These are phyloP conservation scores for Odontocerum albicorne DNA, from an alignment of 2,888 invertebrate genomes.

Conservation along the genomic window DNA sequence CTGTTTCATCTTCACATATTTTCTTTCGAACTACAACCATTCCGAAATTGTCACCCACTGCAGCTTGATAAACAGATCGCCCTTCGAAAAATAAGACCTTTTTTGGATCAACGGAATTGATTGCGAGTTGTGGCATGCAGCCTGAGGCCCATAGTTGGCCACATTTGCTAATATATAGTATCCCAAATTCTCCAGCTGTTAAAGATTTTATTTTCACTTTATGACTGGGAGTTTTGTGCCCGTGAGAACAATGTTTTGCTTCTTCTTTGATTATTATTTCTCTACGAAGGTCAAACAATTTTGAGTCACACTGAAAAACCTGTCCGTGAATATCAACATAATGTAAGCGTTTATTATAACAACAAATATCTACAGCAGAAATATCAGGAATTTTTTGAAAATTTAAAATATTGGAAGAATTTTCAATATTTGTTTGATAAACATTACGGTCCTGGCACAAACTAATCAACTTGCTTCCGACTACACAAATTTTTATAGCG, in stretches of 20 bases:
- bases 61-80: conserved; percentile 67
- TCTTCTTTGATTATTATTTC: conserved; percentile 67
- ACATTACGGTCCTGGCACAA: conserved; percentile 47
- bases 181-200: conserved; percentile 63
- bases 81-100: conserved; percentile 70
- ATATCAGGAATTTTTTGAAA: conserved; percentile 56
- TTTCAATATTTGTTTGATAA: conserved; percentile 47
- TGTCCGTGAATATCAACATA: conserved; percentile 64
- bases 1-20: conserved; percentile 59
- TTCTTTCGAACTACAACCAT: conserved; percentile 70
- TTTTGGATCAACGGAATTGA: conserved; percentile 61
- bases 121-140: conserved; percentile 65
- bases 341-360: conserved; percentile 61
- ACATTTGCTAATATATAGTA: conserved; percentile 65
- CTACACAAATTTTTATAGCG: conserved; percentile 49
- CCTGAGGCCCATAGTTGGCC: conserved; percentile 73
- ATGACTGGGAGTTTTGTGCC: conserved; percentile 63
- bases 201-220: conserved; percentile 65
- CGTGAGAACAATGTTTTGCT: conserved; percentile 65
- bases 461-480: conserved; percentile 50
- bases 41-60: conserved; percentile 77
- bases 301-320: conserved; percentile 58
- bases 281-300: conserved; percentile 57
- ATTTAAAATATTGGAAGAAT: conserved; percentile 46
- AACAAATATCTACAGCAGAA: conserved; percentile 64